phyloP scores from a whole-genome alignment of 1,140 invertebrate genomes.

The Reticulitermes speratus region DNA sequence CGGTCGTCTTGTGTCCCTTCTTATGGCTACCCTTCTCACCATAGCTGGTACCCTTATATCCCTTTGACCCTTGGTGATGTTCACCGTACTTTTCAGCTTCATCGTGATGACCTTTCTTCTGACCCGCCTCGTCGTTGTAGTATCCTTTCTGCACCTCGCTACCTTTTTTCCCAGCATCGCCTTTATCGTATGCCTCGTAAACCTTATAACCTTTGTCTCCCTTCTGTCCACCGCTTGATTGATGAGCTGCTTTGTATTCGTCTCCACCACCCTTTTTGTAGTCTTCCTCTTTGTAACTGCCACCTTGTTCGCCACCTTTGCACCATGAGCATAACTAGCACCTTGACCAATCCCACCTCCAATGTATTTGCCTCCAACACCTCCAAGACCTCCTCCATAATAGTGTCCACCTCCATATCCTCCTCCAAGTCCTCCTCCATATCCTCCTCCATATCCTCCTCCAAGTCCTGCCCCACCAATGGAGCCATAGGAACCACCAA shows the following conservation, averaged over 20 bases:
- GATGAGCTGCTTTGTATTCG: slow-evolving; percentile 28
- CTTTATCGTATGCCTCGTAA: slow-evolving; percentile 45
- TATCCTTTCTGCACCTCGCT: slow-evolving; percentile 57
- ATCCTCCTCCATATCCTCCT: background rate
- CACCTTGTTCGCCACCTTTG: slow-evolving; percentile 13
- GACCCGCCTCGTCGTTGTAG: slow-evolving; percentile 40
- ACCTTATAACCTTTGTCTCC: slow-evolving; percentile 37
- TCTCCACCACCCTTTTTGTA: slow-evolving; percentile 34
- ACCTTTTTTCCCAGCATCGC: slow-evolving; percentile 66
- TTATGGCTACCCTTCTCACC: slow-evolving; percentile 51
- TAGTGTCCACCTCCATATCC: slow-evolving; percentile 21
- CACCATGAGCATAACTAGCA: background rate
- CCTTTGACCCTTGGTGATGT: slow-evolving; percentile 46
- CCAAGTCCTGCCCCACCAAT: background rate
- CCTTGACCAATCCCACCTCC: background rate
- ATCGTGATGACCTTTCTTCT: slow-evolving; percentile 46
- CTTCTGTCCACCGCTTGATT: slow-evolving; percentile 30
- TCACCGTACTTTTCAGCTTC: slow-evolving; percentile 48
- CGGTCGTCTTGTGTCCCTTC: slow-evolving; percentile 66
- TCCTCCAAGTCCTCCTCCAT: slow-evolving; percentile 11
- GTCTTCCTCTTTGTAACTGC: slow-evolving; percentile 6
- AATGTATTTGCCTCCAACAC: background rate
- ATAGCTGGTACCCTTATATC: slow-evolving; percentile 47
- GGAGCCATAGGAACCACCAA: background rate
- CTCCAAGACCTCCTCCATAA: slow-evolving; percentile 22